Percentiles rank a stretch among this genome's conserved stretches.
Evolutionary conservation across 2,797 vertebrate genomes (phyloP).

Genomic region (Garrulus glandarius): DNA sequence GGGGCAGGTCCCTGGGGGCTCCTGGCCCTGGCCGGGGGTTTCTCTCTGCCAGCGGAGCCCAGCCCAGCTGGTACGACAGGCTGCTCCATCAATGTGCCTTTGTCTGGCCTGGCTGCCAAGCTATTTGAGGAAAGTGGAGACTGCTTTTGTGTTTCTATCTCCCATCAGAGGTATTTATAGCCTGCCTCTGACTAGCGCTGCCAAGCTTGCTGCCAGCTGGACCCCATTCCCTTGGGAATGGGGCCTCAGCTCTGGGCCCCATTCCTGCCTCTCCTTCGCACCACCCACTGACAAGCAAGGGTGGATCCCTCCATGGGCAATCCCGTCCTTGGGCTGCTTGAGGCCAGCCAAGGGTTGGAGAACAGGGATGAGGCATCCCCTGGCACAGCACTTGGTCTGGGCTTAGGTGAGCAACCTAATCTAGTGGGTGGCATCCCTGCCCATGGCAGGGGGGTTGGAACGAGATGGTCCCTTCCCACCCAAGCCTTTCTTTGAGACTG

Average conservation of each 20-base stretch:
- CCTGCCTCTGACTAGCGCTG: neutral
- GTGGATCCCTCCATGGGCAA: neutral
- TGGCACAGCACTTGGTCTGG: neutral
- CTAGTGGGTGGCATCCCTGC: neutral
- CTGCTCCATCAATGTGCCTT: constrained; percentile 1
- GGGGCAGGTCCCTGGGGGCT: neutral
- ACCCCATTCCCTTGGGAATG: neutral
- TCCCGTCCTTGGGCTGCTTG: rapidly evolving
- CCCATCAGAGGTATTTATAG: constrained; percentile 20
- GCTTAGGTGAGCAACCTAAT: neutral
- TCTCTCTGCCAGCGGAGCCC: neutral
- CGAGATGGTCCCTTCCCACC: neutral
- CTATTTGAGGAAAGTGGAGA: constrained; percentile 56
- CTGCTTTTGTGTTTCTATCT: constrained; percentile 37
- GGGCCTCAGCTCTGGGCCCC: neutral
- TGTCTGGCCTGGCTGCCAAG: neutral
- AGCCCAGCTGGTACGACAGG: neutral
- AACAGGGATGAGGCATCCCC: rapidly evolving
- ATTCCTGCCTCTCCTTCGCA: neutral
- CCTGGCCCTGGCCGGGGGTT: rapidly evolving
- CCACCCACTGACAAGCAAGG: neutral
- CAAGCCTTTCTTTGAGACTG: neutral
- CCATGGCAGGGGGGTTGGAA: neutral
- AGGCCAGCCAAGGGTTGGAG: neutral
- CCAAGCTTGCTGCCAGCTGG: neutral